These are phyloP conservation scores for Paradisaea rubra DNA, from an alignment of 2,113 vertebrate species.

Conservation along the genomic window DNA sequence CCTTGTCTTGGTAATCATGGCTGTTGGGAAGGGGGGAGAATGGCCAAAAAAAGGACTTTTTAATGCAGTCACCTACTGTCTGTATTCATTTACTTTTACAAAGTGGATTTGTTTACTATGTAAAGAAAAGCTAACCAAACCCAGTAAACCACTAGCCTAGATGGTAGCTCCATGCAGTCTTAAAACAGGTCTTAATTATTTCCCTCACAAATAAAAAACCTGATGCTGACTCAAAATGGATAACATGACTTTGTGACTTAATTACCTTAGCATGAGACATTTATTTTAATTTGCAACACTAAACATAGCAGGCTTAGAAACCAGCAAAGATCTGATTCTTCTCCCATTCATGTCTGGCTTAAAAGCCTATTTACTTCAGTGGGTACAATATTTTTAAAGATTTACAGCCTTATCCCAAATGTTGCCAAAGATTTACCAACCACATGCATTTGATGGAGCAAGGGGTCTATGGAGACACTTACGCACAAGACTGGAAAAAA, in stretches of 20 bases:
- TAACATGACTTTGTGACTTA: not conserved
- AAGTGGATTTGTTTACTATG: not conserved
- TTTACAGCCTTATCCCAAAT: not conserved
- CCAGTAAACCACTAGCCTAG: not conserved
- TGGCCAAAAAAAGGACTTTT: not conserved
- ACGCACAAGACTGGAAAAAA: not conserved
- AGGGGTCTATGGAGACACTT: not conserved
- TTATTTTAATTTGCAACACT: not conserved
- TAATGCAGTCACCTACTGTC: not conserved
- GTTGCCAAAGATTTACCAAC: not conserved
- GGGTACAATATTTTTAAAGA: not conserved
- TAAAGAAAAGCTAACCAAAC: not conserved
- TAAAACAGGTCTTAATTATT: constrained; percentile 10
- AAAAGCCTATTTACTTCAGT: not conserved
- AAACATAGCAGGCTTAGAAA: not conserved
- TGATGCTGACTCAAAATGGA: not conserved
- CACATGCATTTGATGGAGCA: not conserved
- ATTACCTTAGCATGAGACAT: too few relatives aligned
- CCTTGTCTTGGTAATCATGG: not conserved
- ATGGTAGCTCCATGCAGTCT: not conserved
- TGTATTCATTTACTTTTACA: not conserved
- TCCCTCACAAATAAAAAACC: not conserved
- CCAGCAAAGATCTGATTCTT: not conserved
- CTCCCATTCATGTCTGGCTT: not conserved
- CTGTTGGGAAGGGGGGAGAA: not conserved